phyloP scores from a whole-genome alignment of 2,888 invertebrate species.

The Rotaria macrura region DNA sequence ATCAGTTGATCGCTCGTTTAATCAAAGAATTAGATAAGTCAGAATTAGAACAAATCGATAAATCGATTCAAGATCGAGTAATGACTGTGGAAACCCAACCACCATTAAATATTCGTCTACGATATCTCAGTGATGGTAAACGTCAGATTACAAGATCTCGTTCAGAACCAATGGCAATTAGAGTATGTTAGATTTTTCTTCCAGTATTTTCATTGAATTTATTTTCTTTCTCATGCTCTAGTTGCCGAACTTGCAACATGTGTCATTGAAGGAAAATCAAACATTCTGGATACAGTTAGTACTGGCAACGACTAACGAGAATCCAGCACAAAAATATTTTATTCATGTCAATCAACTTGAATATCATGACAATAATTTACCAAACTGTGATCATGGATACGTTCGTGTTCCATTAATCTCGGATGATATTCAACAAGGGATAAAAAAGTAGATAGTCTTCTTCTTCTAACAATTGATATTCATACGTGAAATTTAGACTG shows the following conservation, averaged over 20 bases:
- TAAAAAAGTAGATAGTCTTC: neutral
- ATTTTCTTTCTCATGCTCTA: neutral
- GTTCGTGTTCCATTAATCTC: neutral
- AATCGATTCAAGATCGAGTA: neutral
- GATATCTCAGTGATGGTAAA: neutral
- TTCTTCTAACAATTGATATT: neutral
- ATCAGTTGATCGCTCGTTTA: neutral
- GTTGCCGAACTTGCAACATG: neutral
- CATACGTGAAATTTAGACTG: neutral
- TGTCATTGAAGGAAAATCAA: neutral
- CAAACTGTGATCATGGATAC: neutral
- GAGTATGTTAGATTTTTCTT: neutral
- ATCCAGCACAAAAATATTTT: neutral
- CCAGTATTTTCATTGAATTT: neutral
- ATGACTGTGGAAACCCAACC: neutral
- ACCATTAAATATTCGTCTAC: neutral
- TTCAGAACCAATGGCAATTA: neutral
- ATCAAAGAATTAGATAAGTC: neutral
- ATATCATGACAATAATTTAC: neutral
- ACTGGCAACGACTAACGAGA: neutral
- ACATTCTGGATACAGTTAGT: neutral
- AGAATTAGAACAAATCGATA: neutral
- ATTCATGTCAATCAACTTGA: neutral
- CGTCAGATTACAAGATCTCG: neutral
- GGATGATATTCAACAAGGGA: neutral